Base-by-base conservation (phyloP, 2,888 invertebrate species). In the Drosophila phalerata region DNA sequence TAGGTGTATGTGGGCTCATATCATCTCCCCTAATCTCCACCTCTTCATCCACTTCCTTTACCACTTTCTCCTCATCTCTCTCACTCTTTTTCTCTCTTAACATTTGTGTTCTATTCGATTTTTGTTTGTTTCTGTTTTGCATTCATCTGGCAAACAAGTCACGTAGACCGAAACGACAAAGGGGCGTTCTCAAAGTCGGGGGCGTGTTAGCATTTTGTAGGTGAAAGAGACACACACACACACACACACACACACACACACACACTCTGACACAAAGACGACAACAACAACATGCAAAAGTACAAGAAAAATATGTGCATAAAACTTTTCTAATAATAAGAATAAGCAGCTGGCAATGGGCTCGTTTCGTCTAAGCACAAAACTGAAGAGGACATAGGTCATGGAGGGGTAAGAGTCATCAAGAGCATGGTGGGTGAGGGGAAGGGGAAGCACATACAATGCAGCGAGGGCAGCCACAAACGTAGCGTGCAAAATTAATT, bases 311-410 rank as follows among this genome's bases (percentile, higher is more conserved):
- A 84, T 88, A 81, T 88, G 89, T 88, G 89, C 79, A 89, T 89
- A 85, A 89, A 85, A 85, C 89, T 89, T 85, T 89, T 85, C 89
- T 89, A 87, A 85, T 85, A 89, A 87, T 79, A 87, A 77, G 85
- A 79, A 81, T 86, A 74, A 73, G 79, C 74, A 79, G 76, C 74
- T 78, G 76, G 79, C 76, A 76, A 78, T 76, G 79, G 57, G 69
- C 73, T 78, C 69, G 56, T 73, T 78, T 64, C 58, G 53, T 37
- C 52, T 30, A 53, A 53, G 53, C 40, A 30, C 30, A 53, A 53
- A 45, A 37, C 57, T 57, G 45, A 34, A 57, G 45, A 47, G 47
- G 37, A 2, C 47, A 25, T 10, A 13, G 57, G 17, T n/a, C 34
- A 48, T 42, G 1, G 40, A 2, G 49, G 19, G 9, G 15, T 5